phyloP scores from a whole-genome alignment of 2,113 vertebrate species.

The Cottus gobio region DNA sequence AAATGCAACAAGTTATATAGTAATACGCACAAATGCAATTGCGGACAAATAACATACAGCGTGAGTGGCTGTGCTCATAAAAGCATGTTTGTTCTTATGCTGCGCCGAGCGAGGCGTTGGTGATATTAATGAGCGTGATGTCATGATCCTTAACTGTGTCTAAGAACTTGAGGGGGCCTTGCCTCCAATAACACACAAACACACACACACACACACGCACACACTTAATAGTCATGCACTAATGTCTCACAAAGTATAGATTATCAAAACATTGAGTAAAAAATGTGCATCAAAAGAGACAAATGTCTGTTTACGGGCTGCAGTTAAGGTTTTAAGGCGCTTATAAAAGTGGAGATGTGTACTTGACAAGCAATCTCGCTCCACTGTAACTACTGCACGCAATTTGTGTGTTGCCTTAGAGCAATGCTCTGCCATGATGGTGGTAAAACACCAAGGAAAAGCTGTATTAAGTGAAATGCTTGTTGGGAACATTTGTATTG shows the following conservation, averaged over 20 bases:
- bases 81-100: neutral
- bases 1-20: neutral
- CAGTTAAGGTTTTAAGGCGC: accelerated
- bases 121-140: slow-evolving; percentile 36
- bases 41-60: neutral
- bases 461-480: neutral
- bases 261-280: neutral
- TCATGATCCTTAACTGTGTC: slow-evolving; percentile 37
- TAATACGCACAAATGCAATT: neutral
- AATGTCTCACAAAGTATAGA: neutral
- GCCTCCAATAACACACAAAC: slow-evolving; percentile 2
- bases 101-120: neutral
- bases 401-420: neutral
- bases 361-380: neutral
- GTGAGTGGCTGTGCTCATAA: neutral
- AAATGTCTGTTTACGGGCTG: neutral
- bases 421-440: neutral
- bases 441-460: neutral
- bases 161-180: slow-evolving; percentile 19
- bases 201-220: neutral
- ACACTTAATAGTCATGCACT: neutral
- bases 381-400: neutral
- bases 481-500: neutral
- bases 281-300: neutral
- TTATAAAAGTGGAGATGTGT: neutral